Evolutionary conservation across 2,888 invertebrate species (phyloP).

Genomic region (Sarcophaga variegata): DNA sequence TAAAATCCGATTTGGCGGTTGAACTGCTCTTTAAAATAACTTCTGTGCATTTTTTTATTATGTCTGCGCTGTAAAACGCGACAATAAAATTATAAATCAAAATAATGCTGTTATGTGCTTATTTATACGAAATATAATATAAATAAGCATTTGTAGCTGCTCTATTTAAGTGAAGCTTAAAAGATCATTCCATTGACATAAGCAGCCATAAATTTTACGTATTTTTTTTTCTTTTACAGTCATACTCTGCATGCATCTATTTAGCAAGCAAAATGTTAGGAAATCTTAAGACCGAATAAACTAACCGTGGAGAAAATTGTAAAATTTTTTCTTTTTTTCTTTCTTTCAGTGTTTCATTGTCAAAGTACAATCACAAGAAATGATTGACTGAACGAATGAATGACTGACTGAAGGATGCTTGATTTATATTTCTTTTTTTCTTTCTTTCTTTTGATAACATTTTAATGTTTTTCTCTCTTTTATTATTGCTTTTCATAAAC

Average conservation of each 20-base stretch:
- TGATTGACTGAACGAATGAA: constrained; percentile 48
- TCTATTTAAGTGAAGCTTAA: too few species aligned
- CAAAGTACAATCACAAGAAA: constrained; percentile 47
- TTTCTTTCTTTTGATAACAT: constrained; percentile 26
- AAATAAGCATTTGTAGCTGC: too few species aligned
- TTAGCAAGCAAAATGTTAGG: neutral
- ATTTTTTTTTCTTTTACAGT: neutral
- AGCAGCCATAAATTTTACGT: neutral
- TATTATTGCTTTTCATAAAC: constrained; percentile 60
- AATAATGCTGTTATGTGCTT: too few species aligned
- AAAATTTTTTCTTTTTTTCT: neutral
- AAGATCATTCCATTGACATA: neutral
- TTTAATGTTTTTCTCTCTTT: constrained; percentile 1
- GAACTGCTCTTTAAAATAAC: too few species aligned
- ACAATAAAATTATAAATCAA: too few species aligned
- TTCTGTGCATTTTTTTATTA: too few species aligned
- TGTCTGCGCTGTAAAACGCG: too few species aligned
- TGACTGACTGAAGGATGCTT: neutral
- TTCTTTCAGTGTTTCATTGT: constrained; percentile 9
- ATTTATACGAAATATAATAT: too few species aligned
- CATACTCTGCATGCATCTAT: neutral
- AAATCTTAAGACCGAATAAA: constrained; percentile 19
- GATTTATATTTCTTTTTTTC: neutral
- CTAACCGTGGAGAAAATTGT: neutral
- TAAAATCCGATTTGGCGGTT: too few species aligned